Conservation (phyloP, 1,140 invertebrate genomes). For the Mercenaria mercenaria region DNA sequence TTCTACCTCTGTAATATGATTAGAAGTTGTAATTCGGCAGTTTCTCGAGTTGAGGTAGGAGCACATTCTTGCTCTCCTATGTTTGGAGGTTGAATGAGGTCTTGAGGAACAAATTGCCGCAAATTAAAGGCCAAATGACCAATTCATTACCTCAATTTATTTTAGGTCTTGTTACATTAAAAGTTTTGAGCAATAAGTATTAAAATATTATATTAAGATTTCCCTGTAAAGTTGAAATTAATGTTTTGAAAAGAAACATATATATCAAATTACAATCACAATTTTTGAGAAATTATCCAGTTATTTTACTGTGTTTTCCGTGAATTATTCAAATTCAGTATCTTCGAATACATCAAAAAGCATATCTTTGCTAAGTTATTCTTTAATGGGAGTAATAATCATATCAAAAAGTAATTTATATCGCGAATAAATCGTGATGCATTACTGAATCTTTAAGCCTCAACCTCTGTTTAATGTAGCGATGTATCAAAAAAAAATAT, state of each 20-base stretch:
- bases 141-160: too few relatives aligned
- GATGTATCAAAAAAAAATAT: not conserved
- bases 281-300: not conserved
- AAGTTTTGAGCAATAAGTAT: too few relatives aligned
- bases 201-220: too few relatives aligned
- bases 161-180: too few relatives aligned
- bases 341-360: not conserved
- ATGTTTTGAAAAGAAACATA: not conserved
- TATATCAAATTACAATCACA: not conserved
- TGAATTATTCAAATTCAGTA: not conserved
- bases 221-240: too few relatives aligned
- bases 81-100: too few relatives aligned
- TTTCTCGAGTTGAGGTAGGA: too few relatives aligned
- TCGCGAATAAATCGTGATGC: conserved; percentile 39
- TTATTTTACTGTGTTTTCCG: not conserved
- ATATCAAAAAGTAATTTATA: conserved; percentile 49
- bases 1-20: too few relatives aligned
- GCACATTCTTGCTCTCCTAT: too few relatives aligned
- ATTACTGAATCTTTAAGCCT: not conserved
- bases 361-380: not conserved
- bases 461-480: not conserved
- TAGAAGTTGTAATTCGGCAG: too few relatives aligned
- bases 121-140: too few relatives aligned
- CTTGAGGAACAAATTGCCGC: too few relatives aligned
- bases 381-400: conserved; percentile 26